Evolutionary conservation across 2,888 invertebrate species (phyloP).

Genomic region (Cantharis rufa): DNA sequence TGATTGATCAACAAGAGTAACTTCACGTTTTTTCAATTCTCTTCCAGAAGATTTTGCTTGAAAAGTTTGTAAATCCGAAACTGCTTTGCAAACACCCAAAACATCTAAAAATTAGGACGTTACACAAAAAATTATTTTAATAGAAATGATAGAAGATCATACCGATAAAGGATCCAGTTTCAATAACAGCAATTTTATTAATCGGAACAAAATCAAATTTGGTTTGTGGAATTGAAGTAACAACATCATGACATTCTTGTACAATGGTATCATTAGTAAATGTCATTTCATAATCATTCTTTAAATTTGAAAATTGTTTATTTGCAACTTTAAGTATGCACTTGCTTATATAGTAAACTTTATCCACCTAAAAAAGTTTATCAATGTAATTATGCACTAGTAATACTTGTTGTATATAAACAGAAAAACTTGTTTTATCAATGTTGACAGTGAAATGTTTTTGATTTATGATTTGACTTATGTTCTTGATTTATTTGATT

Average conservation of each 20-base stretch:
- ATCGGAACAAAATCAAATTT: conserved; percentile 80
- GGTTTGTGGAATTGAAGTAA: conserved; percentile 70
- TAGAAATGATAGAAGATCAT: conserved; percentile 29
- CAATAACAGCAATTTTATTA: conserved; percentile 69
- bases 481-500: no score
- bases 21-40: conserved; percentile 87
- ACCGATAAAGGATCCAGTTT: conserved; percentile 75
- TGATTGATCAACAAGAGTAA: conserved; percentile 84
- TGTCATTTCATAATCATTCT: conserved; percentile 97
- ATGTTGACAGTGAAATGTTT: no score
- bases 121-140: background rate
- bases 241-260: conserved; percentile 56
- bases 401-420: no score
- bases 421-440: no score
- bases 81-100: conserved; percentile 82
- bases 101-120: conserved; percentile 74
- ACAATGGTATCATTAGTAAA: conserved; percentile 67
- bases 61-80: conserved; percentile 72
- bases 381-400: background rate
- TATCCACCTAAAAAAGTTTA: conserved; percentile 52
- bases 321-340: conserved; percentile 91
- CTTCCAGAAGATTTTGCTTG: conserved; percentile 75
- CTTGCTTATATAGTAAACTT: conserved; percentile 85
- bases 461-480: no score
- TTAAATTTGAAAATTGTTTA: conserved; percentile 79